These are phyloP conservation scores for Allolobophora icterica DNA, from an alignment of 2,888 invertebrate species.

Conservation along the genomic window DNA sequence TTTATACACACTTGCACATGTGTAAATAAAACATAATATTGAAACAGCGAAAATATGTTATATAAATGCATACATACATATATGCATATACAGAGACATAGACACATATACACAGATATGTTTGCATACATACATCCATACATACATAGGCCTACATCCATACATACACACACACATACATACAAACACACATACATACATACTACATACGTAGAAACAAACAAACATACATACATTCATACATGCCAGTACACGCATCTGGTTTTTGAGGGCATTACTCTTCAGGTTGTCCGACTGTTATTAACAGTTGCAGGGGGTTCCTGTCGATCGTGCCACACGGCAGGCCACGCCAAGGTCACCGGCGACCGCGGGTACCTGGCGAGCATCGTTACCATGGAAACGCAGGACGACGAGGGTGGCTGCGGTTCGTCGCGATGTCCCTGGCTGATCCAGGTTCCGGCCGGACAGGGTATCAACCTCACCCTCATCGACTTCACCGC, in stretches of 20 bases:
- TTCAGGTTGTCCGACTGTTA: neutral
- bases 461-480: constrained; percentile 42
- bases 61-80: no score
- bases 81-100: constrained; percentile 4
- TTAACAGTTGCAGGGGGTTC: constrained; percentile 27
- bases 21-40: no score
- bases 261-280: neutral
- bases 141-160: constrained; percentile 9
- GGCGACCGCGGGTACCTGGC: constrained; percentile 39
- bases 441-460: constrained; percentile 38
- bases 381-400: constrained; percentile 35
- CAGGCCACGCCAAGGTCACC: constrained; percentile 19
- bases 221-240: neutral
- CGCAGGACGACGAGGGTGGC: neutral
- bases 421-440: constrained; percentile 41
- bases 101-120: neutral
- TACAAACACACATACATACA: constrained; percentile 13
- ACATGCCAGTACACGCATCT: neutral
- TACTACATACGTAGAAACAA: no score
- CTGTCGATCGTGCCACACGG: constrained; percentile 28
- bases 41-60: no score
- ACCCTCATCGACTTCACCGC: constrained; percentile 37
- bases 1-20: no score
- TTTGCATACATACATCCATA: neutral
- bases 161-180: neutral